Evolutionary conservation across 2,888 invertebrate species (phyloP).

Genomic region (Drosophila basisetae): DNA sequence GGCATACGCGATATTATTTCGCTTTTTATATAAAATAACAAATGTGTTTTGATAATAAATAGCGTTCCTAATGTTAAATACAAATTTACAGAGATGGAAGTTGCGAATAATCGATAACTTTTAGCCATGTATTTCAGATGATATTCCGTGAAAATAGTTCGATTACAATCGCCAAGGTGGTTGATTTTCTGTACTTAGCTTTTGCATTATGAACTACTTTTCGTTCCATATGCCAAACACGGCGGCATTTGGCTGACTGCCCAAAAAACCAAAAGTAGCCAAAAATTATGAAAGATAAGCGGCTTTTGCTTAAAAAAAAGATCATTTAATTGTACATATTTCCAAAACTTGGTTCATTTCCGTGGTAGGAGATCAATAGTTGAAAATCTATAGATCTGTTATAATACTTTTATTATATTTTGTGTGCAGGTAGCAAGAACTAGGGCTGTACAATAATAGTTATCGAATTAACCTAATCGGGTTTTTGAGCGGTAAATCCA

Average conservation of each 20-base stretch:
- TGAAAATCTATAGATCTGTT: neutral
- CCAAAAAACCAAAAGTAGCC: neutral
- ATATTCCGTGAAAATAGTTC: slow-evolving; percentile 2
- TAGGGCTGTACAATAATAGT: neutral
- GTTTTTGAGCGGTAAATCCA: neutral
- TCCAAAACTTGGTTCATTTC: neutral
- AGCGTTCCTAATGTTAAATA: slow-evolving; percentile 57
- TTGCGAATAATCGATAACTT: slow-evolving; percentile 39
- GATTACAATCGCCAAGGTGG: slow-evolving; percentile 10
- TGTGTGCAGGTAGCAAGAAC: neutral
- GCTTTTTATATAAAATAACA: slow-evolving; percentile 28
- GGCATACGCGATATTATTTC: slow-evolving; percentile 16
- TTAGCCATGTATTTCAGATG: neutral
- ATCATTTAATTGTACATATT: neutral
- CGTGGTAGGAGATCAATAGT: neutral
- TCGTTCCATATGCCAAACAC: neutral
- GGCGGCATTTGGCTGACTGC: neutral
- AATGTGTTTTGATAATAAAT: slow-evolving; percentile 59
- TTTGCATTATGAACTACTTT: neutral
- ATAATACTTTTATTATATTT: neutral
- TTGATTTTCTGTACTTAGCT: neutral
- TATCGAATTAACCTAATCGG: neutral
- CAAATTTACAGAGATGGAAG: slow-evolving; percentile 55
- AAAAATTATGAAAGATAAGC: neutral
- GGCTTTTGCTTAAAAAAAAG: neutral